Conservation (phyloP, 1,140 invertebrate species). For the Scaptomyza hsui region DNA sequence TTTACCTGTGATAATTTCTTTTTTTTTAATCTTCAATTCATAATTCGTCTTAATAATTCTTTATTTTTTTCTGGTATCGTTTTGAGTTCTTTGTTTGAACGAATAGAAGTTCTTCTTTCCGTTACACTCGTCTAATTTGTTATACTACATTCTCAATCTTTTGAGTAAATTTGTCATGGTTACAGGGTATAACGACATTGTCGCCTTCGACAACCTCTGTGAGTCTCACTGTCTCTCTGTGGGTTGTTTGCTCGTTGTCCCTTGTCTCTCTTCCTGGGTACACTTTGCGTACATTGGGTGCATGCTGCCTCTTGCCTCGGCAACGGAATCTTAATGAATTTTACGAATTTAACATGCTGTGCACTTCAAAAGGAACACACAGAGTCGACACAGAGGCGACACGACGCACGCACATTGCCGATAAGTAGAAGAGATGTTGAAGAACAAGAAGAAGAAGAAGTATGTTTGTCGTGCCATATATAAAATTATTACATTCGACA, state of each 20-base stretch:
- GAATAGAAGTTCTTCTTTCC: not conserved
- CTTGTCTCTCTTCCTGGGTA: slow-evolving; percentile 38
- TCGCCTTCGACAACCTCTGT: slow-evolving; percentile 37
- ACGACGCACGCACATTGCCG: slow-evolving; percentile 72
- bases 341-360: slow-evolving; percentile 82
- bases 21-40: too few species aligned
- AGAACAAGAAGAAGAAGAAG: slow-evolving; percentile 26
- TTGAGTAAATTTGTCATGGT: not conserved
- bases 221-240: slow-evolving; percentile 15
- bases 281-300: slow-evolving; percentile 32
- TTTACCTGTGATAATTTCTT: too few species aligned
- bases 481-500: slow-evolving; percentile 82
- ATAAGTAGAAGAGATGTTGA: slow-evolving; percentile 72
- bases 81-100: not conserved
- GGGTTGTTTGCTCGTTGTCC: slow-evolving; percentile 23
- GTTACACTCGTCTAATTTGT: not conserved
- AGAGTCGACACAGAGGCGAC: slow-evolving; percentile 41
- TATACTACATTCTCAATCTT: not conserved
- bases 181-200: slow-evolving; percentile 39
- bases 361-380: slow-evolving; percentile 81
- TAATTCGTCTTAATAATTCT: too few species aligned
- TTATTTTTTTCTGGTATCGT: too few species aligned
- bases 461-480: slow-evolving; percentile 80
- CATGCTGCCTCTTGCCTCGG: slow-evolving; percentile 70
- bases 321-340: slow-evolving; percentile 82